Evolutionary conservation across 2,797 vertebrate genomes (phyloP), one percentile per base, ranked within the genome.

Genomic region (Enteromius treurensis): DNA sequence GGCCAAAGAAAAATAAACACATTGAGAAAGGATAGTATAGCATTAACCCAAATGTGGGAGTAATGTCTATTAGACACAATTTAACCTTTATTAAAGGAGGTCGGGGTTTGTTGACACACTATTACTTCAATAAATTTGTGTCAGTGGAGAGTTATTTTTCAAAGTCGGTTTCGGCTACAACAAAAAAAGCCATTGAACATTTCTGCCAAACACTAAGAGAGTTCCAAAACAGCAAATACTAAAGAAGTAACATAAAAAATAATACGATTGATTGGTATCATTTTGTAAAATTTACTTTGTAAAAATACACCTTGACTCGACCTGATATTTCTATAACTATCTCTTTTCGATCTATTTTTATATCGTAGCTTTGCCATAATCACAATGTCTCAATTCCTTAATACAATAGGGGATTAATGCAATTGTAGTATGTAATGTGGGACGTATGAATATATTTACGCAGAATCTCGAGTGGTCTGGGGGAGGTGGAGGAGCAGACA

Each of bases 391-490:
- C 5, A 60, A 62, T 62, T 15, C 3, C 5, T 62, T 29, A 62
- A 29, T 29, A 32, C 14, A 62, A 62, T 62, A 62, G 58, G 11
- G 17, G 15, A 14, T 9, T 55, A 21, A 10, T n/a, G 26, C 10
- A 74, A 62, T 14, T 65, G 42, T 29, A 32, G 45, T 14, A 32
- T 51, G 26, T 29, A 32, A 21, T 7, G 34, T 78, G 45, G 10
- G 34, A 60, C 47, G 58, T 51, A 81, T 62, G 34, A 23, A 1
- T 74, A 21, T 77, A 47, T 65, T 51, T 83, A 45, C 87, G 32
- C 88, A 97, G 96, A 90, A 88, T 93, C 86, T 93, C 88, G 58
- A 85, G 69, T 26, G 79, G 90, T 51, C 79, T 96, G 65, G 93
- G 85, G 78, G 88, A 93, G 60, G 58, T 94, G 32, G 93, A 87